Evolutionary conservation across 1,140 invertebrate species (phyloP).

Genomic region (Lasioglossum baleicum): DNA sequence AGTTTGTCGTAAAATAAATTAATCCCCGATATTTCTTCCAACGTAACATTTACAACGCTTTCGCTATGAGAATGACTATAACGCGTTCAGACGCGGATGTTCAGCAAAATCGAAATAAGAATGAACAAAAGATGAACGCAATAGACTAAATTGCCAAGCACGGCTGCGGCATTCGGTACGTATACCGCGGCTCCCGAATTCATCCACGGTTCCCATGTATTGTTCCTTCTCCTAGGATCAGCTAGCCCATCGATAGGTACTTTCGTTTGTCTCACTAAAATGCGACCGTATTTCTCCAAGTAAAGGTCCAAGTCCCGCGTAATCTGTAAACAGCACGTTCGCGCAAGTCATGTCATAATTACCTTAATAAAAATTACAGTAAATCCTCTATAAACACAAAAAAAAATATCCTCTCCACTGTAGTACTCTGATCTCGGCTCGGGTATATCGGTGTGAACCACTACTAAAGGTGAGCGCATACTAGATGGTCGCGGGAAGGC

Average conservation of each 20-base stretch:
- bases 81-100: constrained; percentile 59
- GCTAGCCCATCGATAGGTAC: constrained; percentile 74
- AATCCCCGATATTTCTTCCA: background rate
- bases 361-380: too few species aligned
- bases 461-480: too few species aligned
- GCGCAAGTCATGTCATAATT: too few species aligned
- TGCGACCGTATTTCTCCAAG: constrained; percentile 72
- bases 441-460: too few species aligned
- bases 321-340: constrained; percentile 56
- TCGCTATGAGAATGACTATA: constrained; percentile 19
- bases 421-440: too few species aligned
- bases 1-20: background rate
- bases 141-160: constrained; percentile 58
- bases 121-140: constrained; percentile 67
- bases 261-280: constrained; percentile 70
- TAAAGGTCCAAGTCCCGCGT: constrained; percentile 73
- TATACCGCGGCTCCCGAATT: constrained; percentile 50
- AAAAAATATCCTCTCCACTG: too few species aligned
- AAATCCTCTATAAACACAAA: too few species aligned
- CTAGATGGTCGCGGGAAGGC: too few species aligned
- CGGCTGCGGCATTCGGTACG: constrained; percentile 59
- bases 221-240: constrained; percentile 77
- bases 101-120: constrained; percentile 57
- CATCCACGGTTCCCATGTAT: constrained; percentile 79
- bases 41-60: background rate